phyloP scores from a whole-genome alignment of 2,888 invertebrate genomes.

The Elegia similella region DNA sequence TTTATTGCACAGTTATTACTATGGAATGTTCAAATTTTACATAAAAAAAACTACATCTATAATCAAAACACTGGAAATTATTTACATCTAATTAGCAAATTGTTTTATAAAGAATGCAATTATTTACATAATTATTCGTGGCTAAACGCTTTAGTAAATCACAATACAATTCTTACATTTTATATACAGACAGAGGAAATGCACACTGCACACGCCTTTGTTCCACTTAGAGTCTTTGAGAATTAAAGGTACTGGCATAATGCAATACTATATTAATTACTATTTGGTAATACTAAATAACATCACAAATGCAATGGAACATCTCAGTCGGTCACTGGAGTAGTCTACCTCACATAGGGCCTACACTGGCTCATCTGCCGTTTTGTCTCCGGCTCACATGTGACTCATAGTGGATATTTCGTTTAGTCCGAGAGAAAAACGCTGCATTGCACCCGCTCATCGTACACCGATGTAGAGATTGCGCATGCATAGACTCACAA shows the following conservation, averaged over 20 bases:
- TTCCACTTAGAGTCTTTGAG: slow-evolving; percentile 31
- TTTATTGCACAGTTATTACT: slow-evolving; percentile 68
- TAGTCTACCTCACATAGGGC: slow-evolving; percentile 59
- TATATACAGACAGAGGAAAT: slow-evolving; percentile 2
- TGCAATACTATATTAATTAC: slow-evolving; percentile 26
- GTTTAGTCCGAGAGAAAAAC: slow-evolving; percentile 89
- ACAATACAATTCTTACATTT: background rate
- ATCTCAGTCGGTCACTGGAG: slow-evolving; percentile 26
- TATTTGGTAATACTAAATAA: slow-evolving; percentile 66
- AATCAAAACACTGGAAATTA: slow-evolving; percentile 16
- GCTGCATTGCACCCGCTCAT: slow-evolving; percentile 88
- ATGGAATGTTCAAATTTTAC: slow-evolving; percentile 71
- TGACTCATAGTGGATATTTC: slow-evolving; percentile 89
- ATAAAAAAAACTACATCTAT: slow-evolving; percentile 30
- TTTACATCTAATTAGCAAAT: slow-evolving; percentile 5
- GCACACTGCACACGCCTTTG: slow-evolving; percentile 16
- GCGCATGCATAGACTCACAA: slow-evolving; percentile 85
- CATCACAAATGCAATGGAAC: slow-evolving; percentile 72
- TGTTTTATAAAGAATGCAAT: slow-evolving; percentile 4
- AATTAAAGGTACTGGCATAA: slow-evolving; percentile 32
- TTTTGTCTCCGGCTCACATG: slow-evolving; percentile 72
- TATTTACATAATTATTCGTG: slow-evolving; percentile 16
- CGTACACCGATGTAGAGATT: slow-evolving; percentile 88
- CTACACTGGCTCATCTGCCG: slow-evolving; percentile 50
- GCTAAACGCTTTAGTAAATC: background rate